Percentiles rank a stretch among this genome's conserved stretches.
Evolutionary conservation across 2,113 vertebrate species (phyloP).

Genomic region (Cottus gobio): DNA sequence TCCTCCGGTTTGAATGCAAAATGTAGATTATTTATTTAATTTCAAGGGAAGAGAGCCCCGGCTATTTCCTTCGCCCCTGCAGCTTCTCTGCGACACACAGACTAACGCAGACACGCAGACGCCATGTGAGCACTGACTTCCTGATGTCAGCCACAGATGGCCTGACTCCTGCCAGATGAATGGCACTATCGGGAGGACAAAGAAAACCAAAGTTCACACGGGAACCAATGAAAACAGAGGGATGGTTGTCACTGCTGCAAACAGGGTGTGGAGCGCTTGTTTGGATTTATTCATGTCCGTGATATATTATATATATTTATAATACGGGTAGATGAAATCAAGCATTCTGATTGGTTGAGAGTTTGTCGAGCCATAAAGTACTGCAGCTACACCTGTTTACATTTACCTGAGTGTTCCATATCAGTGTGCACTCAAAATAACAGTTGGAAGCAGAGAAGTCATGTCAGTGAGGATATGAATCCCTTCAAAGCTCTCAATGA

Average conservation of each 20-base stretch:
- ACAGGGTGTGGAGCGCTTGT: not conserved
- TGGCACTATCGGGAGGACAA: constrained; percentile 14
- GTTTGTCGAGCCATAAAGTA: too few relatives aligned
- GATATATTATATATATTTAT: too few relatives aligned
- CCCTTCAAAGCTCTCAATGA: too few relatives aligned
- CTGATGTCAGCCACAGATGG: constrained; percentile 74
- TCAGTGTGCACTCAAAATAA: too few relatives aligned
- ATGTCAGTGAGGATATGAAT: too few relatives aligned
- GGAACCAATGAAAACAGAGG: not conserved
- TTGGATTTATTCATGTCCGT: not conserved
- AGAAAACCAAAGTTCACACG: constrained; percentile 15
- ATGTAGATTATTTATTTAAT: constrained; percentile 9
- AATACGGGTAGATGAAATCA: too few relatives aligned
- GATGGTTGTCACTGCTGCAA: not conserved
- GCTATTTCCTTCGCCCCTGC: constrained; percentile 9
- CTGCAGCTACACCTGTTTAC: too few relatives aligned
- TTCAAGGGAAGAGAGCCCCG: constrained; percentile 2
- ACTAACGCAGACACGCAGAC: constrained; percentile 55
- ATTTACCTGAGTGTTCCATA: too few relatives aligned
- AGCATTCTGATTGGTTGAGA: too few relatives aligned
- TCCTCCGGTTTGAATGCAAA: constrained; percentile 40
- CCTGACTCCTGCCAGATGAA: constrained; percentile 61
- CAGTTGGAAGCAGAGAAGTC: too few relatives aligned
- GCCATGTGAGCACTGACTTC: constrained; percentile 68
- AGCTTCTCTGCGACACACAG: constrained; percentile 52